phyloP scores from a whole-genome alignment of 2,797 vertebrate genomes.

The Cheirogaleus major region DNA sequence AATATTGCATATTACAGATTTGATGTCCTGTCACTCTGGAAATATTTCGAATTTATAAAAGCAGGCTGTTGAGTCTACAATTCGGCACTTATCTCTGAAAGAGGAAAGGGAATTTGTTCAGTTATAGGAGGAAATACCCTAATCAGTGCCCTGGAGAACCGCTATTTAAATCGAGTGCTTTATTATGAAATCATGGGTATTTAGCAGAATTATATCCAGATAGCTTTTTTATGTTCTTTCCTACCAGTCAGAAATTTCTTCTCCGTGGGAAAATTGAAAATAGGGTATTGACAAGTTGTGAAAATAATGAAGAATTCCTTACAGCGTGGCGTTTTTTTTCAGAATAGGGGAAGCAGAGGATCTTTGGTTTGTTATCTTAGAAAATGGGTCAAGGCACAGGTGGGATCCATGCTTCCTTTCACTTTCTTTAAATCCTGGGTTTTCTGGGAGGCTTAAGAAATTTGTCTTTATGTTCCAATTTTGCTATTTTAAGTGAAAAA shows the following conservation, averaged over 20 bases:
- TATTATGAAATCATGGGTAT: slow-evolving; percentile 23
- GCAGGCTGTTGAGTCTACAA: background rate
- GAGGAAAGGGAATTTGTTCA: background rate
- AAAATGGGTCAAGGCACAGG: slow-evolving; percentile 27
- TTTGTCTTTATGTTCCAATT: background rate
- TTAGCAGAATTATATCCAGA: slow-evolving; percentile 30
- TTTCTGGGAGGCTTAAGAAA: slow-evolving; percentile 22
- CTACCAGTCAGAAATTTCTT: slow-evolving; percentile 10
- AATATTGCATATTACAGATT: background rate
- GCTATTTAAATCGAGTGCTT: background rate
- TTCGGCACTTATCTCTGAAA: background rate
- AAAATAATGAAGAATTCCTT: slow-evolving; percentile 9
- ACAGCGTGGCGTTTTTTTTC: background rate
- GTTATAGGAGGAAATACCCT: background rate
- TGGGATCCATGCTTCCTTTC: background rate
- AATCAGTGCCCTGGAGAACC: background rate
- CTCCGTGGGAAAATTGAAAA: slow-evolving; percentile 21
- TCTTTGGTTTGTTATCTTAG: background rate
- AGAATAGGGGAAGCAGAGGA: background rate
- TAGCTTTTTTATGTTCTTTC: background rate
- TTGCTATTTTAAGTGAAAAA: slow-evolving; percentile 39
- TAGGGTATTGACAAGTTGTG: background rate
- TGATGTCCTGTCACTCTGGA: background rate
- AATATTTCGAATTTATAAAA: background rate
- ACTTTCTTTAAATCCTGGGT: background rate